Evolutionary conservation across 2,797 vertebrate species (phyloP), one percentile per base, ranked within the genome.

Genomic region (Sparidentex hasta): DNA sequence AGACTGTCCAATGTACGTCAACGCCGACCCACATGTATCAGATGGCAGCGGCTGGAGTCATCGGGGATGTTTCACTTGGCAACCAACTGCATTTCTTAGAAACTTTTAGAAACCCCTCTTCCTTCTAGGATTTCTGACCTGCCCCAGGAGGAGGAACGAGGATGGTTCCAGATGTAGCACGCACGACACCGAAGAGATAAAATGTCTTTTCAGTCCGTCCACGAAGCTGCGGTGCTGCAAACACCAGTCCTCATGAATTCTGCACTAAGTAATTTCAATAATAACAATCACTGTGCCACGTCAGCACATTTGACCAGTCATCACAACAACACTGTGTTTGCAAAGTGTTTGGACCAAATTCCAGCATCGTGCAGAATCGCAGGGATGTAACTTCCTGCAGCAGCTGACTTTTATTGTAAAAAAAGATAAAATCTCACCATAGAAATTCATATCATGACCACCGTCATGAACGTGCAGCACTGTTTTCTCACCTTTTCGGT

Each of bases 31-130:
- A 58, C 27, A 79, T 12, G 3, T 50, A 65, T 77, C 71, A 43
- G 50, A 56, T 70, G 59, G 57, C 70, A 83, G 62, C 64, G 81
- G 65, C 75, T 76, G 73, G 64, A 81, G 57, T 7, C 25, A 33
- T 7, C 71, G 50, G 72, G 64, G 62, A 51, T 71, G 62, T 80
- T 75, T 55, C 58, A 82, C 84, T 83, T 80, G 74, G 71, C 71
- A 74, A 59, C 52, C 29, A 11, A 8, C 20, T 9, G 51, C 61
- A 64, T 64, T 75, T 69, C 7, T 59, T 27, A 41, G 25, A 74
- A 81, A 72, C 4, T 52, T 7, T 79, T 57, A 70, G 27, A 69
- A 33, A 56, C 65, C 67, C n/a, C 7, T 59, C 14, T 1, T 50
- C 51, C 23, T 21, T 57, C 9, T 3, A 41, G 17, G 50, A 3